Evolutionary conservation across 2,888 invertebrate genomes (phyloP).

Genomic region (Cephus nigrinus): DNA sequence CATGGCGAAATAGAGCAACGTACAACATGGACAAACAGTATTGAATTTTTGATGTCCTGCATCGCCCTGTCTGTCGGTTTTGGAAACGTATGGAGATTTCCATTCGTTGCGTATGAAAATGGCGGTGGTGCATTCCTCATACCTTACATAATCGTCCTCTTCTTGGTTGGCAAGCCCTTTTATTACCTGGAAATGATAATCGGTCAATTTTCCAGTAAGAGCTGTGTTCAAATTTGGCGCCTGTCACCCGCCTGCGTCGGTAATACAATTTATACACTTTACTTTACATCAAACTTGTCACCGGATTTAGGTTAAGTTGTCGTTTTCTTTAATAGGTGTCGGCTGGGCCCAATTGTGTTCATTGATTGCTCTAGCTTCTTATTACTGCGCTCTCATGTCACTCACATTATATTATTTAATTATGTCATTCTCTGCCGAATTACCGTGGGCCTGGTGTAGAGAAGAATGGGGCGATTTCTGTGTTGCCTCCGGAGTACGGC

Average conservation of each 20-base stretch:
- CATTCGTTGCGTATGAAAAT: slow-evolving; percentile 72
- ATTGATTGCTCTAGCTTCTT: slow-evolving; percentile 69
- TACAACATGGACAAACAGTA: slow-evolving; percentile 69
- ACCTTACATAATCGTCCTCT: slow-evolving; percentile 72
- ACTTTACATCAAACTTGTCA: not conserved
- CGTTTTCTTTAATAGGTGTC: slow-evolving; percentile 49
- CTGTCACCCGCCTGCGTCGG: slow-evolving; percentile 80
- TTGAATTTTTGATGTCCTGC: slow-evolving; percentile 73
- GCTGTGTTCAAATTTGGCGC: slow-evolving; percentile 76
- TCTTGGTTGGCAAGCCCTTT: slow-evolving; percentile 78
- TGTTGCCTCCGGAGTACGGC: slow-evolving; percentile 55
- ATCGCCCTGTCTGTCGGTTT: slow-evolving; percentile 73
- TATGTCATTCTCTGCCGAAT: slow-evolving; percentile 75
- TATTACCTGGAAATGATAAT: slow-evolving; percentile 84
- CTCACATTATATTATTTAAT: slow-evolving; percentile 79
- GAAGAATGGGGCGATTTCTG: slow-evolving; percentile 69
- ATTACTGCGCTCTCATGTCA: slow-evolving; percentile 82
- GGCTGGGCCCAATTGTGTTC: slow-evolving; percentile 68
- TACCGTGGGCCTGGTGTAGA: slow-evolving; percentile 81
- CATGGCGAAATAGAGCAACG: slow-evolving; percentile 5
- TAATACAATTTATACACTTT: slow-evolving; percentile 47
- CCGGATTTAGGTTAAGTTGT: not conserved
- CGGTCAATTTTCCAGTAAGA: slow-evolving; percentile 84
- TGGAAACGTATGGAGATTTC: slow-evolving; percentile 75
- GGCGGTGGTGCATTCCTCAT: slow-evolving; percentile 75